Evolutionary conservation across 2,797 vertebrate species (phyloP), one percentile per base, ranked within the genome.

Genomic region (Thaleichthys pacificus): DNA sequence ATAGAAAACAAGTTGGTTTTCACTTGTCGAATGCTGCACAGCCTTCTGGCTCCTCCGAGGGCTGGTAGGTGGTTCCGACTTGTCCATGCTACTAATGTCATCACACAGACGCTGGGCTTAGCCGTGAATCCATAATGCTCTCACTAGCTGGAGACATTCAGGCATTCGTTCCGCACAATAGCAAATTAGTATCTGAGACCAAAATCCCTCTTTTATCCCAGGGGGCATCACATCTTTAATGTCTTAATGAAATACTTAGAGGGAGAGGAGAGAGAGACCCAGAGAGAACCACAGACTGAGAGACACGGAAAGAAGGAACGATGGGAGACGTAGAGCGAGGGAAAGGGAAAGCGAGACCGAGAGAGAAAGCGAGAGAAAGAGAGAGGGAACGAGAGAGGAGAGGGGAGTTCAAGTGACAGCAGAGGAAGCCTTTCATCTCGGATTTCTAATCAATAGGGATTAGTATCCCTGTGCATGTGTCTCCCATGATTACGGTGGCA

Each of bases 391-490:
- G 1, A 35, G 22, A 22, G 15, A 56, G 49, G 26, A 26, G 26
- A 32, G n/a, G 76, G 76, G 87, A 79, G 82, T 74, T 70, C 82
- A 84, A 88, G 83, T 84, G 86, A 88, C 84, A 80, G 83, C 83
- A 69, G 68, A 66, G 87, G 87, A 90, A 90, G 89, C 80, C 84
- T 92, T 91, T 91, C 88, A 91, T 92, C 88, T 86, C 70, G 71
- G 72, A 69, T 83, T 79, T 91, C 83, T 87, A 92, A 93, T 93
- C 91, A 88, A 89, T 87, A 82, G 77, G 87, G 90, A 93, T 92
- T 91, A 92, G 86, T 77, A 86, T 86, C 84, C 60, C 75, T 79
- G 79, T 78, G 87, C 82, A 76, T 72, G 77, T 82, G 88, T 85
- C 89, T 83, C 19, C 28, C 49, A n/a, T 14, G 49, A 32, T 21